These are phyloP conservation scores for Plodia interpunctella DNA, from an alignment of 1,140 invertebrate genomes.

Conservation along the genomic window DNA sequence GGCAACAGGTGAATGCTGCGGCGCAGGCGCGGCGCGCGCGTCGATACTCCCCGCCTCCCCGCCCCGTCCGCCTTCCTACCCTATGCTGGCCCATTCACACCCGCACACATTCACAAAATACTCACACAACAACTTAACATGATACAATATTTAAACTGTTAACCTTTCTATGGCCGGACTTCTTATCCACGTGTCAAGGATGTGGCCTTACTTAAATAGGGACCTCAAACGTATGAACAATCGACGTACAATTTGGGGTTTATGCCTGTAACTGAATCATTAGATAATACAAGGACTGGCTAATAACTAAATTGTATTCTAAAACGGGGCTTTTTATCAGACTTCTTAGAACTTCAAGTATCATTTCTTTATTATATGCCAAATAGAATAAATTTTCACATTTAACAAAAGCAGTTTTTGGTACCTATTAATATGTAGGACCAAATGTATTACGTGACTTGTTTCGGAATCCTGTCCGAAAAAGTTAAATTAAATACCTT, in stretches of 20 bases:
- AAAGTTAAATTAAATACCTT: too few species aligned
- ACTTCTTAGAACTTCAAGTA: too few species aligned
- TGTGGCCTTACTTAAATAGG: not conserved
- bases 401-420: too few species aligned
- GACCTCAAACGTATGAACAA: not conserved
- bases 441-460: too few species aligned
- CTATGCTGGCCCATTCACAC: slow-evolving; percentile 48
- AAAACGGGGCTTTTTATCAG: too few species aligned
- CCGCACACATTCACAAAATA: slow-evolving; percentile 38
- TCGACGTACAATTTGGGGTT: not conserved
- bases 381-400: too few species aligned
- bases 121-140: slow-evolving; percentile 12
- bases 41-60: slow-evolving; percentile 57
- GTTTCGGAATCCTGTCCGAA: too few species aligned
- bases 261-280: not conserved
- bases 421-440: too few species aligned
- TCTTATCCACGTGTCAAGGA: slow-evolving; percentile 2
- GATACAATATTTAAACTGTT: slow-evolving; percentile 10
- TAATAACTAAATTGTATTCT: too few species aligned
- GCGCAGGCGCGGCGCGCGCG: slow-evolving; percentile 63
- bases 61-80: slow-evolving; percentile 32
- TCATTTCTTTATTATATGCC: too few species aligned
- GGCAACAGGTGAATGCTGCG: slow-evolving; percentile 61
- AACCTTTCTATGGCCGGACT: slow-evolving; percentile 10
- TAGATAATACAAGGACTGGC: too few species aligned